Evolutionary conservation across 2,888 invertebrate genomes (phyloP).

Genomic region (Tiliacea aurago): DNA sequence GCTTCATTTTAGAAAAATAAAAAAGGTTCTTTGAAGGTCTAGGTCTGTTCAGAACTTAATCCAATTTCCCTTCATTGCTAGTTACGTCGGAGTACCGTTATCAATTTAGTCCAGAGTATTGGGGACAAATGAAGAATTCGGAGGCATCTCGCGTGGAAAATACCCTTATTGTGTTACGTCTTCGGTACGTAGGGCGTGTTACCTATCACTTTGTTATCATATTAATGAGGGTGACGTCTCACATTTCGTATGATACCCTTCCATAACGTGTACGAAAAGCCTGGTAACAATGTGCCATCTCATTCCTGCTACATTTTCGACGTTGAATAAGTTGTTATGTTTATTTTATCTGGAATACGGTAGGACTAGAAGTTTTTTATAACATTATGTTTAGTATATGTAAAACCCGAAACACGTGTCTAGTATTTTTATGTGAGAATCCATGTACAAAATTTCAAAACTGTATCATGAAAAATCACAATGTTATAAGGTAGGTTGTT

Average conservation of each 20-base stretch:
- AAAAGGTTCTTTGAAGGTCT: slow-evolving; percentile 39
- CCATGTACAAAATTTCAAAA: too few relatives aligned
- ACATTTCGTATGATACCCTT: slow-evolving; percentile 58
- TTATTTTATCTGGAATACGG: slow-evolving; percentile 7
- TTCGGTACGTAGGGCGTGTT: slow-evolving; percentile 50
- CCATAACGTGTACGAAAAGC: slow-evolving; percentile 41
- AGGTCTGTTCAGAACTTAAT: slow-evolving; percentile 56
- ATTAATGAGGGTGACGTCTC: slow-evolving; percentile 68
- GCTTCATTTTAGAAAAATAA: slow-evolving; percentile 53
- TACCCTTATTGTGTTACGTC: slow-evolving; percentile 59
- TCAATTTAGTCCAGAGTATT: slow-evolving; percentile 61
- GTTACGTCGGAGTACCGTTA: slow-evolving; percentile 53
- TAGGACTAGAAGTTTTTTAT: slow-evolving; percentile 8
- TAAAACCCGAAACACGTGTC: too few relatives aligned
- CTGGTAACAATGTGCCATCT: slow-evolving; percentile 50
- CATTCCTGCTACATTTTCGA: slow-evolving; percentile 52
- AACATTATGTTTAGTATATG: too few relatives aligned
- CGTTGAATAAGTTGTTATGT: slow-evolving; percentile 25
- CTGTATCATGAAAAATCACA: too few relatives aligned
- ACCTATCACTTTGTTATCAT: slow-evolving; percentile 65
- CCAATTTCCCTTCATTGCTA: slow-evolving; percentile 61
- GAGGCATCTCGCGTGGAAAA: slow-evolving; percentile 48
- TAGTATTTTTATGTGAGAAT: too few relatives aligned
- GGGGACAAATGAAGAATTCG: slow-evolving; percentile 56
- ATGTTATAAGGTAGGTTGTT: too few relatives aligned